Base-by-base conservation (phyloP, 2,113 vertebrate genomes). In the Cygnus buccinator region DNA sequence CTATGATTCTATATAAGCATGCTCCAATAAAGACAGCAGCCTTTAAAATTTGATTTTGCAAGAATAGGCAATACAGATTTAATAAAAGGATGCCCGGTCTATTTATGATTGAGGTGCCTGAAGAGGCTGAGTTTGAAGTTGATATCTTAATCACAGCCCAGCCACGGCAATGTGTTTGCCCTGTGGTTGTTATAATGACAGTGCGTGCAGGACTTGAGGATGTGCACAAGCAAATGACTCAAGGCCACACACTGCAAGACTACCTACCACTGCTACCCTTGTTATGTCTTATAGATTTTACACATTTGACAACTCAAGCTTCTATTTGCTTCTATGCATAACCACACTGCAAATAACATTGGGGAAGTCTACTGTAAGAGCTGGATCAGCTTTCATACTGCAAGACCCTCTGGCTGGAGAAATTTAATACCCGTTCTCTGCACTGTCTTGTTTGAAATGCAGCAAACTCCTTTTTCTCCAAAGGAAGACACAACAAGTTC, bases 161-260 rank as follows among this genome's bases (percentile, higher is more conserved):
- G 85, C 6, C n/a, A 58, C n/a, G 5, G 18, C 15, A 29, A 25
- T 5, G 26, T 10, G 10, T 44, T 84, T 76, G 71, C 63, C 44
- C 46, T 44, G 21, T 9, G 33, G 16, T 89, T 50, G 19, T 10
- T 39, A 17, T 16, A 46, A 79, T 4, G 17, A 58, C 6, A 46
- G 21, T 0, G 1, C 5, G 10, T 11, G 13, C 11, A 9, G 26
- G 35, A 65, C 37, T 12, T 41, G 37, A 41, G 39, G 62, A 29
- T 65, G 62, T 13, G 11, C 10, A 10, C 16, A 44, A 54, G 55
- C 41, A 58, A 75, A 95, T 11, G 16, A 76, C 1, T 4, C n/a
- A 50, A 71, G 13, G 58, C 48, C 0, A 0, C 23, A 52, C 16
- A 14, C 19, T 67, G 35, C 57, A 73, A 39, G 80, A 17, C 11